Conservation (phyloP, 2,888 invertebrate species). For the Gari tellinella region DNA sequence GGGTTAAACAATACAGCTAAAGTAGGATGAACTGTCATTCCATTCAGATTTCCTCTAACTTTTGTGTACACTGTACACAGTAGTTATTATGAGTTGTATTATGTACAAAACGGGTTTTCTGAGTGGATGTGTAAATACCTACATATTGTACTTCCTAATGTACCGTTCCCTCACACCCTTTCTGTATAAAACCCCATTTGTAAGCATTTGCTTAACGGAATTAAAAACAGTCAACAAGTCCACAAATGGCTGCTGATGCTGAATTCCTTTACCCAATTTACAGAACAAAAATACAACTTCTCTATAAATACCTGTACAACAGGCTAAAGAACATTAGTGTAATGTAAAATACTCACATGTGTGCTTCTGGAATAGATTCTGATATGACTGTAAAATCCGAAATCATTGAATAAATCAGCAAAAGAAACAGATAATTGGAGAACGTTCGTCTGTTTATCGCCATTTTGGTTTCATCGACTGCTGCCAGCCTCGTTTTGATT, state of each 20-base stretch:
- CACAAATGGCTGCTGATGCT: neutral
- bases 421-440: conserved; percentile 18
- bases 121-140: too few species aligned
- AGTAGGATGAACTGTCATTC: too few species aligned
- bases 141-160: too few species aligned
- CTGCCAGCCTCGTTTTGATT: conserved; percentile 37
- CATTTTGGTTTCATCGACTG: conserved; percentile 64
- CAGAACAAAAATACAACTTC: neutral
- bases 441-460: conserved; percentile 26
- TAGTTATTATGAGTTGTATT: too few species aligned
- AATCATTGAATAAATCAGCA: conserved; percentile 14
- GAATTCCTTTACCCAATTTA: neutral
- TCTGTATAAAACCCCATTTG: too few species aligned
- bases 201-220: neutral
- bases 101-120: too few species aligned
- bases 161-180: too few species aligned
- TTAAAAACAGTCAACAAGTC: neutral
- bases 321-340: neutral
- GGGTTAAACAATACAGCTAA: too few species aligned
- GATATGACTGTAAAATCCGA: neutral
- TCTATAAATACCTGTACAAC: neutral
- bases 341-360: conserved; percentile 23
- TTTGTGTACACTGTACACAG: too few species aligned
- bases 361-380: conserved; percentile 31
- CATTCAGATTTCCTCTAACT: too few species aligned